Conservation (phyloP, 2,113 vertebrate genomes). For the Gallinago jamesoni region DNA sequence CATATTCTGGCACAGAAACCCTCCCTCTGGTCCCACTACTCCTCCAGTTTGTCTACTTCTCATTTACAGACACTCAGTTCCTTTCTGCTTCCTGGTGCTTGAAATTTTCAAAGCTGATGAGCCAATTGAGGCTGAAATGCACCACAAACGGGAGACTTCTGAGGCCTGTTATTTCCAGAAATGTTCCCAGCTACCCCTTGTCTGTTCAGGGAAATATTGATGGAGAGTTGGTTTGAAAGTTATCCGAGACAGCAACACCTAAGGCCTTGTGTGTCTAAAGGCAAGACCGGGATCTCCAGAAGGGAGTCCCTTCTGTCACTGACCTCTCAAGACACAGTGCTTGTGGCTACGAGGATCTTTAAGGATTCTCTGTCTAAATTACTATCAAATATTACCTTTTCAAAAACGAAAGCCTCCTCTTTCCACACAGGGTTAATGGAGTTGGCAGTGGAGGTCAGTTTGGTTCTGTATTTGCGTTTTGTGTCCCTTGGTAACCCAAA, state of each 20-base stretch:
- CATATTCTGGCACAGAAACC: neutral
- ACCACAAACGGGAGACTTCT: neutral
- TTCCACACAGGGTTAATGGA: conserved; percentile 97
- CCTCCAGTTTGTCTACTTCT: neutral
- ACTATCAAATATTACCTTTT: conserved; percentile 81
- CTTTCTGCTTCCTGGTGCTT: neutral
- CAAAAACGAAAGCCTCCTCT: conserved; percentile 95
- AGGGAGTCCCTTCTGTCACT: neutral
- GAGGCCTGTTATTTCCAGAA: neutral
- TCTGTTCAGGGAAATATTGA: neutral
- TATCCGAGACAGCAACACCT: neutral
- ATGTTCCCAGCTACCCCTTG: neutral
- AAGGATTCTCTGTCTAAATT: neutral
- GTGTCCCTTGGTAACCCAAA: conserved; percentile 93
- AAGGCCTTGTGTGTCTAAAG: neutral
- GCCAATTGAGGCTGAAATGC: neutral
- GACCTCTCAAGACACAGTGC: neutral
- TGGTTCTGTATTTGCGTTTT: conserved; percentile 93
- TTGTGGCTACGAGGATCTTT: neutral
- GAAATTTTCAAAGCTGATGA: neutral
- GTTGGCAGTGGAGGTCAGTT: conserved; percentile 84
- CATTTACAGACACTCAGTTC: neutral
- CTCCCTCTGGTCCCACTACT: neutral
- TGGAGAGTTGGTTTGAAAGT: neutral
- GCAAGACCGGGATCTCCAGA: neutral